Base-by-base conservation (phyloP, 2,113 vertebrate species). In the Callipepla californica region DNA sequence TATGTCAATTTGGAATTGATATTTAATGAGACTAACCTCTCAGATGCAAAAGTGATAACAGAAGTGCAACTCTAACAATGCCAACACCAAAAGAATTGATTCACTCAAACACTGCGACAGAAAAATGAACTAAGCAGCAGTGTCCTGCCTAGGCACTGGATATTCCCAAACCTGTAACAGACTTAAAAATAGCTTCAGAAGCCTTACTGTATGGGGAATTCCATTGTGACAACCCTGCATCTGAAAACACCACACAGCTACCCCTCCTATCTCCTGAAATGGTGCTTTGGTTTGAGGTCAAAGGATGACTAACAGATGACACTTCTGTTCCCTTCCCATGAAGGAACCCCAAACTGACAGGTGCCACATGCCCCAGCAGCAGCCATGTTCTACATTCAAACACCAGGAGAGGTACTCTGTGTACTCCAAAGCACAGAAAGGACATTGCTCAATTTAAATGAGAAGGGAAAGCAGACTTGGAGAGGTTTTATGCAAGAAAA, bases 371-470 rank as follows among this genome's bases (percentile, higher is more conserved):
- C 6, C 34, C 34, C 34, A 36, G 59, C 21, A 67, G 9, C 72
- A 80, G 70, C 53, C 45, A 26, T 3, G 4, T 45, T 88, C 59
- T 45, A 69, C 58, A 34, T 15, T 44, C 45, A 74, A 85, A 45
- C 5, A 6, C 45, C 6, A 45, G 5, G 70, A 47, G 51, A 73
- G 4, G 15, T 38, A 59, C n/a, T 19, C 0, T 0, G 5, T 11
- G 14, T 61, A 80, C 5, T 26, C 59, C 63, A 70, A 85, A 73
- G 45, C 26, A 87, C 40, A 48, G 62, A 81, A 53, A 67, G 19
- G 32, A 45, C 75, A 62, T 2, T 55, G 9, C 9, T 77, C 48
- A 7, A 51, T 92, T 88, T 76, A 80, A 88, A 63, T 40, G 8
- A 40, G 6, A 84, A 15, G 25, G 8, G 16, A 85, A 84, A 40